These are phyloP conservation scores for Sterrhoptilus dennistouni DNA, from an alignment of 2,113 vertebrate genomes.

Conservation along the genomic window DNA sequence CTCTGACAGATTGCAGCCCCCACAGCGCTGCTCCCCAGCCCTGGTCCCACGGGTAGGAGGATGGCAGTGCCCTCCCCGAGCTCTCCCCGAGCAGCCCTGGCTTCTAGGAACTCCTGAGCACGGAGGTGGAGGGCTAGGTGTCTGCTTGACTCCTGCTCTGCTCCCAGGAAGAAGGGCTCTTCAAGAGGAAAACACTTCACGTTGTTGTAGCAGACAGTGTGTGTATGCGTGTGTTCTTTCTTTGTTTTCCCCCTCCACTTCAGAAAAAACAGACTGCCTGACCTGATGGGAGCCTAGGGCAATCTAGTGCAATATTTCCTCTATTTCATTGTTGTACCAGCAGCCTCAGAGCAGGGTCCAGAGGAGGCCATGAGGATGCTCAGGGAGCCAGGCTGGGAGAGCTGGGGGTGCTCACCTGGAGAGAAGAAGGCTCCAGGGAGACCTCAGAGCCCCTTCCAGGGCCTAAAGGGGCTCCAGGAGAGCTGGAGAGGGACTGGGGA, in stretches of 20 bases:
- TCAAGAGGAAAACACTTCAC: background rate
- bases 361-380: background rate
- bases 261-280: background rate
- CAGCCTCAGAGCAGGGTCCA: background rate
- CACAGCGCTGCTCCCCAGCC: background rate
- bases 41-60: accelerated
- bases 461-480: background rate
- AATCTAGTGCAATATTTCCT: background rate
- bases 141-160: background rate
- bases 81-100: background rate
- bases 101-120: background rate
- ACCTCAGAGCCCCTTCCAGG: background rate
- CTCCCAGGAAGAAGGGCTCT: background rate
- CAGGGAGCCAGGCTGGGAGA: background rate
- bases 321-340: background rate
- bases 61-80: background rate
- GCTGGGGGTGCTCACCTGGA: background rate
- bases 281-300: background rate
- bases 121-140: background rate
- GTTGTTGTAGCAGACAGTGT: background rate
- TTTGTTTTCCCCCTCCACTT: background rate
- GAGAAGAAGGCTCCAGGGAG: background rate
- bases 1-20: background rate
- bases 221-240: background rate
- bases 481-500: background rate